These are phyloP conservation scores for Planococcus citri DNA, from an alignment of 1,140 invertebrate species.

Conservation along the genomic window DNA sequence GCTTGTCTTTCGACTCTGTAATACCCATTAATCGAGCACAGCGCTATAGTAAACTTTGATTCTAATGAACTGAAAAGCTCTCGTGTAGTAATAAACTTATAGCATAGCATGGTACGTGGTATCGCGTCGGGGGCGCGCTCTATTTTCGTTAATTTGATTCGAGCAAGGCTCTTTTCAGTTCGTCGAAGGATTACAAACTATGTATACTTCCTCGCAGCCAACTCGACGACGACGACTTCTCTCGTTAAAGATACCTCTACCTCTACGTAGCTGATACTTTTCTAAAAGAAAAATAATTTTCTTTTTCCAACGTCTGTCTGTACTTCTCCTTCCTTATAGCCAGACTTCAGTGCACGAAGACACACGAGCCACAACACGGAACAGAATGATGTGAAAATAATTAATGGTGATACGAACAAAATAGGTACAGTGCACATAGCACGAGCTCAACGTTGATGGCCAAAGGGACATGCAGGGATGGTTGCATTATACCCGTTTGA, in stretches of 20 bases:
- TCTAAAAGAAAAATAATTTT: too few species aligned
- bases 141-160: neutral
- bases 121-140: neutral
- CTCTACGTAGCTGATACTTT: too few species aligned
- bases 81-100: neutral
- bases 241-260: too few species aligned
- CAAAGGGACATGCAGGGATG: too few species aligned
- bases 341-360: too few species aligned
- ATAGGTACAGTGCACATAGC: neutral
- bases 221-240: too few species aligned
- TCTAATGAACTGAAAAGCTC: conserved; percentile 5
- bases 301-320: too few species aligned
- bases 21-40: conserved; percentile 1
- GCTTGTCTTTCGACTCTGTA: conserved; percentile 6
- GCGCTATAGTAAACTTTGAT: neutral
- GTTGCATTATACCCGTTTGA: too few species aligned
- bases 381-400: neutral
- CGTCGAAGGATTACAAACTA: neutral
- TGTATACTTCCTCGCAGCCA: too few species aligned
- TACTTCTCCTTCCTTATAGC: neutral
- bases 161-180: neutral
- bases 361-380: neutral
- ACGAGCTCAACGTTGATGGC: neutral
- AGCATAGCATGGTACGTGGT: too few species aligned
- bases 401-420: neutral